These are phyloP conservation scores for Batillaria attramentaria DNA, from an alignment of 1,140 invertebrate species.

Conservation along the genomic window DNA sequence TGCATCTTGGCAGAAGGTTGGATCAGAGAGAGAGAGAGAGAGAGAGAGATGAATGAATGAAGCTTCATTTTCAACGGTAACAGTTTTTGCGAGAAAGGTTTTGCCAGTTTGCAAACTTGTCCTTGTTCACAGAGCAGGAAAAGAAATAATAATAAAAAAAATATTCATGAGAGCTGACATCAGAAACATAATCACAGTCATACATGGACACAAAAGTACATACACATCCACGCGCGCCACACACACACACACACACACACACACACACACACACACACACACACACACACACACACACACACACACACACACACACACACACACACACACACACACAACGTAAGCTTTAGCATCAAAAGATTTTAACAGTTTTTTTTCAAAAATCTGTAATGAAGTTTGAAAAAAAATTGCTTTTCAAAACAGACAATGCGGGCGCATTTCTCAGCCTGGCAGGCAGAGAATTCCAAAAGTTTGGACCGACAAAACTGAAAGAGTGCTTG, in stretches of 20 bases:
- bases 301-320: neutral
- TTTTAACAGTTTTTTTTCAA: too few relatives aligned
- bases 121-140: neutral
- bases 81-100: too few relatives aligned
- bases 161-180: neutral
- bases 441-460: too few relatives aligned
- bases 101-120: too few relatives aligned
- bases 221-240: neutral
- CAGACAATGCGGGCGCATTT: too few relatives aligned
- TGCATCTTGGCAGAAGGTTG: neutral
- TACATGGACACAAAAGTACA: neutral
- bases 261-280: neutral
- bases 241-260: neutral
- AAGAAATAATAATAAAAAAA: neutral
- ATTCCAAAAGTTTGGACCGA: too few relatives aligned
- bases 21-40: constrained; percentile 4
- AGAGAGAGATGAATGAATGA: too few relatives aligned
- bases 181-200: neutral
- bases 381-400: too few relatives aligned
- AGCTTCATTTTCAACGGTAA: too few relatives aligned
- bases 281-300: neutral
- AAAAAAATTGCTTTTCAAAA: too few relatives aligned
- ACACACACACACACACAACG: constrained; percentile 4
- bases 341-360: too few relatives aligned
- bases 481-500: too few relatives aligned